Evolutionary conservation across 2,888 invertebrate species (phyloP).

Genomic region (Agrochola circellaris): DNA sequence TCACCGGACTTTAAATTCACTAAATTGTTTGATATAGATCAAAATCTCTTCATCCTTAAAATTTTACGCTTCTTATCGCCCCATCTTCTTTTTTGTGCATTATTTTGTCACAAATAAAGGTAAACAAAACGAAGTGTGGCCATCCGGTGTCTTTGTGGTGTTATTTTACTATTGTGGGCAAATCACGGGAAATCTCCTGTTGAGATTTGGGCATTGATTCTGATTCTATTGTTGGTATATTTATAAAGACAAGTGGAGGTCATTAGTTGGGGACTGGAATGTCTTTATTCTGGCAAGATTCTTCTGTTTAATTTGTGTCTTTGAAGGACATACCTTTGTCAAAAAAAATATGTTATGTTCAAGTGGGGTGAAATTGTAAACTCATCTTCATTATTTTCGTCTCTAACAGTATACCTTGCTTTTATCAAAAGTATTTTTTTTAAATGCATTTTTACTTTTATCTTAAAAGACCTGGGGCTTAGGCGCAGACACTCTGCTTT

Average conservation of each 20-base stretch:
- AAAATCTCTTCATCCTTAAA: conserved; percentile 59
- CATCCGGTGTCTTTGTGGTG: conserved; percentile 84
- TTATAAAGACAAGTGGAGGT: conserved; percentile 54
- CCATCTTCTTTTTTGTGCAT: conserved; percentile 77
- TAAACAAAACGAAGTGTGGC: conserved; percentile 79
- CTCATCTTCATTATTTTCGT: conserved; percentile 4
- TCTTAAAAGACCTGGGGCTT: neutral
- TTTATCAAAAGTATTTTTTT: neutral
- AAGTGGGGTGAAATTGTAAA: neutral
- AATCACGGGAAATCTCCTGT: conserved; percentile 62
- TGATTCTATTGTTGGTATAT: conserved; percentile 55
- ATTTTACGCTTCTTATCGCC: conserved; percentile 78
- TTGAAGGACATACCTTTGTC: conserved; percentile 5
- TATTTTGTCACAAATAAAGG: conserved; percentile 82
- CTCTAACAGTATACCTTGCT: neutral
- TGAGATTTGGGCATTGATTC: conserved; percentile 56
- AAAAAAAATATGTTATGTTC: neutral
- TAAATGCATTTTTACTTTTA: neutral
- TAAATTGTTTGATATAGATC: conserved; percentile 39
- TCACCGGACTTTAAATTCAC: conserved; percentile 31
- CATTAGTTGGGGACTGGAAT: conserved; percentile 41
- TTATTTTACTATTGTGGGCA: conserved; percentile 68
- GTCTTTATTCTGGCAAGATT: conserved; percentile 37
- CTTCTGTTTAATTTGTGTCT: conserved; percentile 22
- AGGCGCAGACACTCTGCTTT: neutral